Conservation (phyloP, 2,888 invertebrate genomes). For the Strigamia crassipes region DNA sequence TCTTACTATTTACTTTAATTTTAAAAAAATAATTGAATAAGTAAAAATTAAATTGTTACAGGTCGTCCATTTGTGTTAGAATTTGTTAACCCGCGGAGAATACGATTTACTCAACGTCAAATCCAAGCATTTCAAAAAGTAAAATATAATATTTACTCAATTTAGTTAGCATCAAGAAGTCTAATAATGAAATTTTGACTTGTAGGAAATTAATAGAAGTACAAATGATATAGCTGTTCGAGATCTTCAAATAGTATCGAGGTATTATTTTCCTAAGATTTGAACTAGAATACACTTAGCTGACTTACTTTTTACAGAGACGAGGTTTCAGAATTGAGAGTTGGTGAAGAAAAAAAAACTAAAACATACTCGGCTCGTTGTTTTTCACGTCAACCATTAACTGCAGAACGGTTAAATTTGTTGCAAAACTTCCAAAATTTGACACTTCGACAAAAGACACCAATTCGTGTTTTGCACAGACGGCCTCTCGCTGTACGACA, state of each 20-base stretch:
- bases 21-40: slow-evolving; percentile 55
- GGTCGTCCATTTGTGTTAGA: slow-evolving; percentile 94
- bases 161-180: too few species aligned
- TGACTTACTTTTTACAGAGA: slow-evolving; percentile 62
- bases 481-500: slow-evolving; percentile 74
- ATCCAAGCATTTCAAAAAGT: slow-evolving; percentile 65
- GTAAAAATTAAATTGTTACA: not conserved
- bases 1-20: slow-evolving; percentile 56
- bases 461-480: slow-evolving; percentile 82
- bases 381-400: slow-evolving; percentile 61
- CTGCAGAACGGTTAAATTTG: slow-evolving; percentile 60
- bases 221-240: slow-evolving; percentile 65
- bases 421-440: slow-evolving; percentile 65
- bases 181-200: slow-evolving; percentile 34
- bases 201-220: slow-evolving; percentile 64
- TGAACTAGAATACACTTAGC: not conserved
- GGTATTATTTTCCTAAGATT: slow-evolving; percentile 59
- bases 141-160: not conserved
- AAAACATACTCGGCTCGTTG: slow-evolving; percentile 88
- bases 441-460: slow-evolving; percentile 79
- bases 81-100: slow-evolving; percentile 70
- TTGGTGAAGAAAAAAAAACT: slow-evolving; percentile 84
- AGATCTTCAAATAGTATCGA: slow-evolving; percentile 69
- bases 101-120: slow-evolving; percentile 62
- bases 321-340: slow-evolving; percentile 72